Evolutionary conservation across 2,797 vertebrate genomes (phyloP).

Genomic region (Pseudotriccus pelzelni): DNA sequence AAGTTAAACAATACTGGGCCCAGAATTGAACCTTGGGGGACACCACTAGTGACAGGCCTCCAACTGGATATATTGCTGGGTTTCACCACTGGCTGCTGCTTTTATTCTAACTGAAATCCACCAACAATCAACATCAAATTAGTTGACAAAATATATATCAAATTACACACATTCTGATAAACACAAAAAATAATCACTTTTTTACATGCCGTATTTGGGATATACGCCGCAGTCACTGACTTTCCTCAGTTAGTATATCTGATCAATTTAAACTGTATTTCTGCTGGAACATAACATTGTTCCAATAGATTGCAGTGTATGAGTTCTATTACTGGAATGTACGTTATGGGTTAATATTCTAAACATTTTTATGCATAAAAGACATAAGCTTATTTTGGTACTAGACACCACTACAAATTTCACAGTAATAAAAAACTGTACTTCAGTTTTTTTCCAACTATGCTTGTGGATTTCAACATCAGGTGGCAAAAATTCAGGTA

Average conservation of each 20-base stretch:
- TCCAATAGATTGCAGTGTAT: not conserved
- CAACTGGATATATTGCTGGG: not conserved
- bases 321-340: fast-evolving
- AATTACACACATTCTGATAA: not conserved
- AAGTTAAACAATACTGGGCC: not conserved
- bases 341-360: not conserved
- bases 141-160: not conserved
- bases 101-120: not conserved
- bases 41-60: not conserved
- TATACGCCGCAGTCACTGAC: not conserved
- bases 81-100: not conserved
- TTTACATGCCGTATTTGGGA: not conserved
- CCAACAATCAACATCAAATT: not conserved
- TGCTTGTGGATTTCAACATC: not conserved
- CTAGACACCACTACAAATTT: not conserved
- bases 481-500: not conserved
- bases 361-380: not conserved
- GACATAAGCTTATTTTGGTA: not conserved
- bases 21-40: not conserved
- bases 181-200: not conserved
- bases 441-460: not conserved
- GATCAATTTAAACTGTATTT: fast-evolving
- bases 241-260: not conserved
- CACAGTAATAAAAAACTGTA: not conserved
- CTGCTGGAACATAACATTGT: not conserved